phyloP scores from a whole-genome alignment of 1,140 invertebrate genomes.

The Whitmania pigra region DNA sequence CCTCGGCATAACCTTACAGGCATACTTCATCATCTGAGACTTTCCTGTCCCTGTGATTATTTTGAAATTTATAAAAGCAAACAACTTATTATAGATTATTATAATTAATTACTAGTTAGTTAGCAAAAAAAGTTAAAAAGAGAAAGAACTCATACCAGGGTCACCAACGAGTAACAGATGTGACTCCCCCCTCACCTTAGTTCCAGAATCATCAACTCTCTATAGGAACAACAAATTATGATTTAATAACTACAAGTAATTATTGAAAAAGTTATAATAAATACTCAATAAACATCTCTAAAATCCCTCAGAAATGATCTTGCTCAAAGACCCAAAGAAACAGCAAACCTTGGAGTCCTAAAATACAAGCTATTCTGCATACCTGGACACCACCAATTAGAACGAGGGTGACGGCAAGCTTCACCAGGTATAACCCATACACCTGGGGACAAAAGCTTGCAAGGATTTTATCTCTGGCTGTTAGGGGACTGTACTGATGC shows the following conservation, averaged over 20 bases:
- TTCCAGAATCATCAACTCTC: conserved; percentile 47
- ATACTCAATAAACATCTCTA: background rate
- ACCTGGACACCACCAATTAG: conserved; percentile 56
- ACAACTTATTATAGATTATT: background rate
- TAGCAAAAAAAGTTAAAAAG: no score
- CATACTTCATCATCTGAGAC: conserved; percentile 70
- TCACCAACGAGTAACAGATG: conserved; percentile 79
- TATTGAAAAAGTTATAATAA: background rate
- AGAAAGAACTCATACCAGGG: conserved; percentile 50
- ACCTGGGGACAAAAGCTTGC: conserved; percentile 72
- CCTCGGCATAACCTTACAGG: conserved; percentile 57
- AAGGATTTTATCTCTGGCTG: conserved; percentile 64
- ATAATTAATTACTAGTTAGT: background rate
- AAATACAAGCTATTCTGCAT: no score
- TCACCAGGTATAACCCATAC: conserved; percentile 72
- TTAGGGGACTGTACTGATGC: conserved; percentile 51
- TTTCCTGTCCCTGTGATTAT: conserved; percentile 56
- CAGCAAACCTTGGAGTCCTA: no score
- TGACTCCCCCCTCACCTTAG: conserved; percentile 57
- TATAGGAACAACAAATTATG: conserved; percentile 28
- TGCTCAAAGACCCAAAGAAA: background rate
- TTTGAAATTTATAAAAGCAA: background rate
- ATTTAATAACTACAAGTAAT: background rate
- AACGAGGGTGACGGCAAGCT: conserved; percentile 63
- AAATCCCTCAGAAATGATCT: background rate